A percentile compares a stretch with the other conserved stretches of the same genome.
Evolutionary conservation across 2,888 invertebrate species (phyloP).

Genomic region (Acronicta psi): DNA sequence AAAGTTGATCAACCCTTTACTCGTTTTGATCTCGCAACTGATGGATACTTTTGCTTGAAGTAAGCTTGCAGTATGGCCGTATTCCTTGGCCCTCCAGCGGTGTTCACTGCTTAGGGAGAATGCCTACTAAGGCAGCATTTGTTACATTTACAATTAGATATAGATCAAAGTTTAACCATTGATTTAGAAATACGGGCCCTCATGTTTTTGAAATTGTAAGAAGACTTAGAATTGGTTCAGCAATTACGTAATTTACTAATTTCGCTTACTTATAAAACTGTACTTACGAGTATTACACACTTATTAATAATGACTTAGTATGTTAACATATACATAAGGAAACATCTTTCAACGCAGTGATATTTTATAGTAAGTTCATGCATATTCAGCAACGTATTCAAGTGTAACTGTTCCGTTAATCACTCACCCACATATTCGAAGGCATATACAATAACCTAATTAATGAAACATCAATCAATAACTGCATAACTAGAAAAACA

Average conservation of each 20-base stretch:
- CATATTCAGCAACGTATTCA: slow-evolving; percentile 40
- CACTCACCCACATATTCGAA: slow-evolving; percentile 41
- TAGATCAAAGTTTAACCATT: too few relatives aligned
- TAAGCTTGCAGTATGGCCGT: not conserved
- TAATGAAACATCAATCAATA: slow-evolving; percentile 26
- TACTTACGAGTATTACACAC: too few relatives aligned
- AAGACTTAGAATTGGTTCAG: too few relatives aligned
- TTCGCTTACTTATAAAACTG: too few relatives aligned
- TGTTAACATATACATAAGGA: slow-evolving; percentile 11
- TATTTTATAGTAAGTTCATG: slow-evolving; percentile 28
- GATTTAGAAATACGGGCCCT: too few relatives aligned
- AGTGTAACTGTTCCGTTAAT: slow-evolving; percentile 44
- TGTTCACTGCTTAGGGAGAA: too few relatives aligned
- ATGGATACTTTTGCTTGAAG: slow-evolving; percentile 10
- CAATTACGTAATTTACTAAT: too few relatives aligned
- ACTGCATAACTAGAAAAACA: slow-evolving; percentile 1
- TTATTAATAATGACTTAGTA: not conserved
- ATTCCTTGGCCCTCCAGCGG: too few relatives aligned
- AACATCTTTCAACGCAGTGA: slow-evolving; percentile 24
- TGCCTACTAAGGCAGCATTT: too few relatives aligned
- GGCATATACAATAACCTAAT: slow-evolving; percentile 29
- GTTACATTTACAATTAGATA: too few relatives aligned
- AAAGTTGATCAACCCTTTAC: slow-evolving; percentile 47
- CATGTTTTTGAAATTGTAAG: too few relatives aligned
- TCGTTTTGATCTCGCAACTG: slow-evolving; percentile 38